A percentile compares a stretch with the other conserved stretches of the same genome.
Evolutionary conservation across 2,113 vertebrate species (phyloP).

Genomic region (Cinclus mexicanus): DNA sequence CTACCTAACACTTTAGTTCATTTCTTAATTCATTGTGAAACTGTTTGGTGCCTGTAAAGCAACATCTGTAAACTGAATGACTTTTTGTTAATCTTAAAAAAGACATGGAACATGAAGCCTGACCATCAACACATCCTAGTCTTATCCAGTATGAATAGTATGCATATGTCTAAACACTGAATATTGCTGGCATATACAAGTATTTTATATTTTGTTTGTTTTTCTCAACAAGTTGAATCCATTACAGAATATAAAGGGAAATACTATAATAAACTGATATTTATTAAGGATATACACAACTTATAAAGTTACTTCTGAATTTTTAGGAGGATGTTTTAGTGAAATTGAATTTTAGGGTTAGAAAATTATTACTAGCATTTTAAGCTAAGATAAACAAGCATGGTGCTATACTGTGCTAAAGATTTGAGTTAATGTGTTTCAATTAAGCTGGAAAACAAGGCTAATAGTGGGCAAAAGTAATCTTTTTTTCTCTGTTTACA

Average conservation of each 20-base stretch:
- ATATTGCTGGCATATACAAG: neutral
- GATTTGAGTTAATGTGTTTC: neutral
- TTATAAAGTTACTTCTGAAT: neutral
- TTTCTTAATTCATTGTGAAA: neutral
- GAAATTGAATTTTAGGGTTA: neutral
- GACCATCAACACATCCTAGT: neutral
- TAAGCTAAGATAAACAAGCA: neutral
- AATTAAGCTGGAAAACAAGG: neutral
- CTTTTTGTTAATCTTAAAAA: neutral
- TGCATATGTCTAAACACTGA: neutral
- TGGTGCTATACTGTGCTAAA: neutral
- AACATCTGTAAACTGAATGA: neutral
- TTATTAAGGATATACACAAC: neutral
- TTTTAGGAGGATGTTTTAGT: neutral
- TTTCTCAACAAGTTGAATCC: neutral
- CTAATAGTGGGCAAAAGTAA: neutral
- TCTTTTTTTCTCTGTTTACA: neutral
- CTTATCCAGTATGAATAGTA: neutral
- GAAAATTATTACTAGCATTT: neutral
- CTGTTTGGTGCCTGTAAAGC: neutral
- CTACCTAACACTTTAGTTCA: neutral
- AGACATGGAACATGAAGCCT: neutral
- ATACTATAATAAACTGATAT: neutral
- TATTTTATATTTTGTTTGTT: neutral
- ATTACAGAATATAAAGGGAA: neutral